Percentiles rank a stretch among this genome's conserved stretches.
These are phyloP conservation scores for Peromyscus melanophrys DNA, from an alignment of 2,797 vertebrate species.

Conservation along the genomic window DNA sequence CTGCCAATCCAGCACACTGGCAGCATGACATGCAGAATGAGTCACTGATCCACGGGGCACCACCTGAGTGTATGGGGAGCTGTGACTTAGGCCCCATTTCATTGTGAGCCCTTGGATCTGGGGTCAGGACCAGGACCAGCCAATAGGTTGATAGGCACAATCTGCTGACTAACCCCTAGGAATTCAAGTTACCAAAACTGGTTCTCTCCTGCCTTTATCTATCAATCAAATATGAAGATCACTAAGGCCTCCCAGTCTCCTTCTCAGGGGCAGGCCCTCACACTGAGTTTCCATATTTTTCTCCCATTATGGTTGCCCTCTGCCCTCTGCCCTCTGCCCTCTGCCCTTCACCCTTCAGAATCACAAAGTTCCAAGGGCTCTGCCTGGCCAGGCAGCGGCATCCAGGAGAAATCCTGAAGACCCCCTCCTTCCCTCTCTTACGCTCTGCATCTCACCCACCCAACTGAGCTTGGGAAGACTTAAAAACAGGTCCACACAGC, in stretches of 20 bases:
- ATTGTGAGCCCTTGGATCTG: background rate
- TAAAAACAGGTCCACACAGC: conserved; percentile 49
- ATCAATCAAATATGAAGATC: conserved; percentile 53
- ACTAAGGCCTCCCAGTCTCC: background rate
- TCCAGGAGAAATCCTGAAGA: background rate
- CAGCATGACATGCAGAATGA: background rate
- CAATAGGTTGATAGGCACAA: background rate
- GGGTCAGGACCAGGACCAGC: background rate
- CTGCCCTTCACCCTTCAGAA: background rate
- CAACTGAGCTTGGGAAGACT: background rate
- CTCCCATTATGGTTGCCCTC: background rate
- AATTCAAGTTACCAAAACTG: background rate
- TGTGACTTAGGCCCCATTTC: background rate
- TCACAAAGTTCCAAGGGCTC: background rate
- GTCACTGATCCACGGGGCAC: background rate
- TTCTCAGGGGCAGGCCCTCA: background rate
- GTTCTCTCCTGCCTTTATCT: conserved; percentile 64
- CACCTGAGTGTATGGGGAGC: background rate
- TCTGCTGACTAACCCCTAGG: conserved; percentile 49
- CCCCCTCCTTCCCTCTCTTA: background rate
- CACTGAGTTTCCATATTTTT: background rate
- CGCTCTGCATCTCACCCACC: background rate
- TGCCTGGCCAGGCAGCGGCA: background rate
- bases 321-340: background rate
- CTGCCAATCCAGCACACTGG: background rate